These are phyloP conservation scores for Cirrhinus mrigala DNA, from an alignment of 2,797 vertebrate genomes.

Conservation along the genomic window DNA sequence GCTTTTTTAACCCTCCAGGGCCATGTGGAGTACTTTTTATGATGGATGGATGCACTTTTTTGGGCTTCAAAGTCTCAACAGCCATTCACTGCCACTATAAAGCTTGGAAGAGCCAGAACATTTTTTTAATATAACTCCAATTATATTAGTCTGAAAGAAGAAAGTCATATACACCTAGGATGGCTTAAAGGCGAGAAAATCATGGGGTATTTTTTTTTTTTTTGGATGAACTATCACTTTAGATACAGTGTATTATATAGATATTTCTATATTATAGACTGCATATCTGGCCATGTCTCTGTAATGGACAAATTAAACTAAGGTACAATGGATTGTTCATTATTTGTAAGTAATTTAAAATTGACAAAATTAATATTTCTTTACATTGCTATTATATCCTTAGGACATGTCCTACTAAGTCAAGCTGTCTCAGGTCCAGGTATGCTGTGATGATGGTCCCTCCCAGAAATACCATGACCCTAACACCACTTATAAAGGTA, in stretches of 20 bases:
- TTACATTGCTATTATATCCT: background rate
- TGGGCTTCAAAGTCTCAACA: too few species aligned
- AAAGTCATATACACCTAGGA: too few species aligned
- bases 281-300: background rate
- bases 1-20: too few species aligned
- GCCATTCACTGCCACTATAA: too few species aligned
- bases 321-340: background rate
- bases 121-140: too few species aligned
- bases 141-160: too few species aligned
- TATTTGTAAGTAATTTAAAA: background rate
- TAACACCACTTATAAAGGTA: background rate
- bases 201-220: too few species aligned
- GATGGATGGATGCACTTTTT: too few species aligned
- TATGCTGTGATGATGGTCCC: constrained; percentile 18
- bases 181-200: too few species aligned
- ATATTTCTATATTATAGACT: background rate
- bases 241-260: background rate
- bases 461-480: constrained; percentile 16
- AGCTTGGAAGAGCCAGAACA: too few species aligned
- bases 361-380: background rate
- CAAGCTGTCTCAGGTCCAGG: constrained; percentile 37
- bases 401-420: background rate
- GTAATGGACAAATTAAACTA: background rate
- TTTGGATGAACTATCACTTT: too few species aligned
- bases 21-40: too few species aligned